Evolutionary conservation across 23 tunicate species (phyloP).

Genomic region (Styela clava): DNA sequence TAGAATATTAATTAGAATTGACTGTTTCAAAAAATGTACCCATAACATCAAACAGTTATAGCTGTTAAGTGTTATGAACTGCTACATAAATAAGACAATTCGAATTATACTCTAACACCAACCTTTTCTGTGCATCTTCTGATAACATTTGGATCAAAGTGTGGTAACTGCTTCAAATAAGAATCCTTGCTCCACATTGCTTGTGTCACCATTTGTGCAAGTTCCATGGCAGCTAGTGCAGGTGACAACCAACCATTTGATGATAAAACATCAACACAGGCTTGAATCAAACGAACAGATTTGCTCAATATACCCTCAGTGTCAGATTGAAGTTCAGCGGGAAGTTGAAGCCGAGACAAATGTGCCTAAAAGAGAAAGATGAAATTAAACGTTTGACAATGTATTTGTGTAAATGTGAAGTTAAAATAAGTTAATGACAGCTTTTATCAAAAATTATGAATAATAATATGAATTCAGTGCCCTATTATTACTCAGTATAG

Average conservation of each 20-base stretch:
- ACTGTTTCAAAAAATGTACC: background rate
- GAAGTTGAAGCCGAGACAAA: constrained; percentile 84
- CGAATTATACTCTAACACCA: no score
- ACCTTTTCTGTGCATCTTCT: constrained; percentile 84
- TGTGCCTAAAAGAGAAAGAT: constrained; percentile 53
- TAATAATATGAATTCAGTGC: no score
- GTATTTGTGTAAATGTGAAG: background rate
- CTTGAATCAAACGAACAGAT: constrained; percentile 78
- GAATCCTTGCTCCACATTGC: constrained; percentile 99
- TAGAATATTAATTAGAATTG: background rate
- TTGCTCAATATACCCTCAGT: constrained; percentile 77
- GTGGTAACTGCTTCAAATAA: constrained; percentile 92
- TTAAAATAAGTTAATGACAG: no score
- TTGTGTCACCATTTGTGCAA: constrained; percentile 97
- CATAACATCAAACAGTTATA: no score
- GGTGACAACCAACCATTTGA: constrained; percentile 99
- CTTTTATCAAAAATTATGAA: no score
- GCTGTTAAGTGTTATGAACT: no score
- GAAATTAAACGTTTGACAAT: background rate
- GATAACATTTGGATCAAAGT: constrained; percentile 73
- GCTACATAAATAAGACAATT: no score
- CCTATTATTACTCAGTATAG: no score
- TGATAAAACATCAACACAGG: constrained; percentile 98
- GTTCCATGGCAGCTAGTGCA: constrained; percentile 98
- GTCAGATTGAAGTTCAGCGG: constrained; percentile 89